Conservation (phyloP, 1,140 invertebrate genomes). For the Aporrectodea caliginosa region DNA sequence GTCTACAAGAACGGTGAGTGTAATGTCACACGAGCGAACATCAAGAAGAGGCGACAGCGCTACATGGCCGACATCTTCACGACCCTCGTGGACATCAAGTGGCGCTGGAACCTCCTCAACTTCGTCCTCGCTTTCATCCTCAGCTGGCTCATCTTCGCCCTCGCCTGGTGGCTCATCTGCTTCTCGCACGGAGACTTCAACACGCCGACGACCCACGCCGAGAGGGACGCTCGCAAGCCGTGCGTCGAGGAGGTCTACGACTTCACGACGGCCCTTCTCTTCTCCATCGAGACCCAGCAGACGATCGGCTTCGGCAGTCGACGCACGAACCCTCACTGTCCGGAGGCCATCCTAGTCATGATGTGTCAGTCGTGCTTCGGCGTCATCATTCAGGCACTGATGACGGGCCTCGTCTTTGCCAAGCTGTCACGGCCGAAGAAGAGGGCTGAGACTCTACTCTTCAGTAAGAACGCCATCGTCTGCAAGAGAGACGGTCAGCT, state of each 20-base stretch:
- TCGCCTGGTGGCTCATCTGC: no score
- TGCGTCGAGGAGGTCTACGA: conserved; percentile 56
- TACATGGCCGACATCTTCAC: conserved; percentile 87
- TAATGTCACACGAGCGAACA: conserved; percentile 86
- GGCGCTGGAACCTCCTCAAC: no score
- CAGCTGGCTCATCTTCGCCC: conserved; percentile 58
- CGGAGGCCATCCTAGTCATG: conserved; percentile 93
- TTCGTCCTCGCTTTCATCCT: conserved; percentile 57
- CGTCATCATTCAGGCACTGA: conserved; percentile 81
- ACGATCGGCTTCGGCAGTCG: conserved; percentile 62
- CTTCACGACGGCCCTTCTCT: conserved; percentile 56
- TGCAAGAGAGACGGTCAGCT: conserved; percentile 68
- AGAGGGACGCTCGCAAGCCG: conserved; percentile 44
- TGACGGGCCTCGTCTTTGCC: conserved; percentile 40
- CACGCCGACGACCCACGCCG: conserved; percentile 44
- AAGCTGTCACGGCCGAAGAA: conserved; percentile 78
- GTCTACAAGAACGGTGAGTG: conserved; percentile 92
- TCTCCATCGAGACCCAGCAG: conserved; percentile 60
- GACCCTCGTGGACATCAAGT: conserved; percentile 64
- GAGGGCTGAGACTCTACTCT: conserved; percentile 76
- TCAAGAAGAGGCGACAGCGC: conserved; percentile 76
- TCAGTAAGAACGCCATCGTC: conserved; percentile 30
- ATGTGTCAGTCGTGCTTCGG: conserved; percentile 94
- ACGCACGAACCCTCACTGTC: conserved; percentile 89
- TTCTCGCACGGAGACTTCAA: conserved; percentile 55